Conservation (phyloP, 2,888 invertebrate genomes). For the Sinotaia quadrata region DNA sequence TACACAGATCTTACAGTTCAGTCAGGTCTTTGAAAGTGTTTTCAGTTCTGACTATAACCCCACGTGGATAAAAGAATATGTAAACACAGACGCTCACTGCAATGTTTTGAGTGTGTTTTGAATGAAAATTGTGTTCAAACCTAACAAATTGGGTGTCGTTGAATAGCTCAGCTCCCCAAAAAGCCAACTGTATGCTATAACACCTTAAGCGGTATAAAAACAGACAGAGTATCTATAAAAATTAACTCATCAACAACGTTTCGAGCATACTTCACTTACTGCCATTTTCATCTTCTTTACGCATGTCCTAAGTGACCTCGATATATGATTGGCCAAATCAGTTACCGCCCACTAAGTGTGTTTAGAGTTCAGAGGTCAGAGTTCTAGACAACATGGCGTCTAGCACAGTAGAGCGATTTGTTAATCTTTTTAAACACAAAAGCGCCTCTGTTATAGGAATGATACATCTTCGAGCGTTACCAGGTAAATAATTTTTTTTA, state of each 20-base stretch:
- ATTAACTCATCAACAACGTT: conserved; percentile 5
- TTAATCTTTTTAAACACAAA: conserved; percentile 44
- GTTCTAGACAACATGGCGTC: conserved; percentile 33
- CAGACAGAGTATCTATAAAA: conserved; percentile 18
- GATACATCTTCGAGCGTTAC: conserved; percentile 81
- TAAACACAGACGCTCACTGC: conserved; percentile 25
- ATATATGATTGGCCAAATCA: conserved; percentile 47
- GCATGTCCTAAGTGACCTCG: conserved; percentile 26
- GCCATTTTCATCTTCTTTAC: conserved; percentile 31
- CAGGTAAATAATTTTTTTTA: too few species aligned
- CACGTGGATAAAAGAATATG: conserved; percentile 30
- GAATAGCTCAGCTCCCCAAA: background rate
- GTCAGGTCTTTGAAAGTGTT: too few species aligned
- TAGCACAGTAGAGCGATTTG: conserved; percentile 40
- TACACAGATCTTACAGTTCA: too few species aligned
- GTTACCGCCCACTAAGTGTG: conserved; percentile 37
- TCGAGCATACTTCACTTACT: background rate
- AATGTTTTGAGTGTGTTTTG: background rate
- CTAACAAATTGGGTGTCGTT: conserved; percentile 25
- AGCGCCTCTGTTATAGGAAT: conserved; percentile 77
- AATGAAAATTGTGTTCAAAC: background rate
- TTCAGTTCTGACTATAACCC: too few species aligned
- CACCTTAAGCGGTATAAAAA: conserved; percentile 32
- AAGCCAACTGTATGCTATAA: background rate
- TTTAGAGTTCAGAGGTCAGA: background rate